phyloP scores from a whole-genome alignment of 2,797 vertebrate species.

The Natrix natrix region DNA sequence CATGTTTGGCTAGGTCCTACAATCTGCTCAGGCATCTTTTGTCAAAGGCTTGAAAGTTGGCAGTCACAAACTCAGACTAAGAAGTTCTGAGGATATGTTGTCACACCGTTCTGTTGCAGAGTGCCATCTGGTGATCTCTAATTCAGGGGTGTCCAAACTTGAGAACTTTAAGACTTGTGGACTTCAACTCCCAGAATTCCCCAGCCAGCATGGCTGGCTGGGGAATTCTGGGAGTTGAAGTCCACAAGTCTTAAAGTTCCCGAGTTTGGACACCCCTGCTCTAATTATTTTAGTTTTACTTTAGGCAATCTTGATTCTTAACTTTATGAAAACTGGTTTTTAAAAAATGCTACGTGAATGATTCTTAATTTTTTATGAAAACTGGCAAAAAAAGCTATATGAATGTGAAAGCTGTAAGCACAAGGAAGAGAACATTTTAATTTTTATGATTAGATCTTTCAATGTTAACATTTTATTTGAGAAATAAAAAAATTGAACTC shows the following conservation, averaged over 20 bases:
- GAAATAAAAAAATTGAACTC: background rate
- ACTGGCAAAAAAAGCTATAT: background rate
- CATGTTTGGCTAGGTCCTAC: background rate
- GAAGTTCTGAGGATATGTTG: background rate
- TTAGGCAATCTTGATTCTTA: background rate
- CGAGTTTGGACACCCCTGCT: background rate
- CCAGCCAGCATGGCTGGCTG: too few relatives aligned
- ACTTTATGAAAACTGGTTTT: background rate
- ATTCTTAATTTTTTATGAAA: background rate
- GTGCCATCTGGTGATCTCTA: background rate
- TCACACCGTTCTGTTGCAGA: background rate
- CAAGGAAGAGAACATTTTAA: background rate
- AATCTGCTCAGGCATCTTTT: background rate
- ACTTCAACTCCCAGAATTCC: too few relatives aligned
- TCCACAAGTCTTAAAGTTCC: too few relatives aligned
- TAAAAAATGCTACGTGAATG: background rate
- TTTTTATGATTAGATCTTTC: background rate
- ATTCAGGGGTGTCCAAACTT: too few relatives aligned
- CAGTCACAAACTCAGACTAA: background rate
- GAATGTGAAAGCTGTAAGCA: background rate
- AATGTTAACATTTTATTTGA: background rate
- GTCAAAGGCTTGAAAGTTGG: background rate
- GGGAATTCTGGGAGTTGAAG: too few relatives aligned
- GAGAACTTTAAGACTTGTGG: too few relatives aligned
- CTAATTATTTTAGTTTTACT: background rate